Base-by-base conservation (phyloP, 2,888 invertebrate genomes). In the Sinopyrophorus schimmeli region DNA sequence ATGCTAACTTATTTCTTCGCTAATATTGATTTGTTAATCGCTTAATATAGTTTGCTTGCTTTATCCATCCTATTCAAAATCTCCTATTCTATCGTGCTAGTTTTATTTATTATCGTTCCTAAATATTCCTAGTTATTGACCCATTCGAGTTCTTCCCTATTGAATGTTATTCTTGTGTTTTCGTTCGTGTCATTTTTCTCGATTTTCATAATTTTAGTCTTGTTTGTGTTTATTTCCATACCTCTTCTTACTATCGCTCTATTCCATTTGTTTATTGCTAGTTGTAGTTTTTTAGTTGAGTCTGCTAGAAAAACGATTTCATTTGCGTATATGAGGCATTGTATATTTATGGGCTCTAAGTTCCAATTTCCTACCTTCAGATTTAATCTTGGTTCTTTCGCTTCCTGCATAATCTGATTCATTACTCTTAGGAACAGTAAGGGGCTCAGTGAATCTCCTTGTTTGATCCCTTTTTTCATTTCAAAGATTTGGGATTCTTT, bases 81-180 rank as follows among this genome's bases (percentile, higher is more conserved):
- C 10, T n/a, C 10, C 26, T 26, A 10, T 26, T 26, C 26, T 26
- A 26, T 26, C 26, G 26, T 26, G 6, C 26, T 10, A 26, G 26
- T 26, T 26, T 26, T 26, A 9, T 26, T 26, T 26, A 26, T 26
- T 26, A n/a, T n/a, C 6, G 5, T 26, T 26, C 26, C 26, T 26
- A 26, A 26, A 26, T 26, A 26, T 26, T 26, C 26, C 4, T 26
- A 26, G 6, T 9, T 26, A 10, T 26, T 26, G 10, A 26, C 26
- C 26, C 26, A 26, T 26, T 26, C 26, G 26, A 26, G 26, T 9
- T 26, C 26, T 26, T 26, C 9, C 26, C 7, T n/a, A 6, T 26
- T 26, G 26, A 6, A 26, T 26, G 10, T 26, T 26, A 26, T 26
- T 26, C 26, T 26, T 26, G 26, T 32, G 32, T 26, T 26, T 26